Evolutionary conservation across 92 coral and sea anemone species (phyloP).

Genomic region (Parazoanthus swiftii): DNA sequence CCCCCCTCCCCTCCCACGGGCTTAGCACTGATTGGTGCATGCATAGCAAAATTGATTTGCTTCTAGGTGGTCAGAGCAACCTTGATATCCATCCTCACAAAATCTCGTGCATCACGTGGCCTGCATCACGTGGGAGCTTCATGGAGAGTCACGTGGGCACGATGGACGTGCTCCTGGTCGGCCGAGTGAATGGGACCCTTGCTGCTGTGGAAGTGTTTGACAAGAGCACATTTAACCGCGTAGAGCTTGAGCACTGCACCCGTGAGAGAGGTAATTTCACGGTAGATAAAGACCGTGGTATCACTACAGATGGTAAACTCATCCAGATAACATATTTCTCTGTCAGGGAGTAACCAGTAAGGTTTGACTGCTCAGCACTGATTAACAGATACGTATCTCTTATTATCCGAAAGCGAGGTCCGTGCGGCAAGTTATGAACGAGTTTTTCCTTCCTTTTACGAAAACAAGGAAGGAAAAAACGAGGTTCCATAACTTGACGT

Average conservation of each 20-base stretch:
- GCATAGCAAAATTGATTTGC: background rate
- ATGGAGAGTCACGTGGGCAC: slow-evolving; percentile 80
- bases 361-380: too few species aligned
- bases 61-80: slow-evolving; percentile 75
- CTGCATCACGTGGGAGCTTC: slow-evolving; percentile 76
- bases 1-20: too few species aligned
- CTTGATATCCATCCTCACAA: slow-evolving; percentile 74
- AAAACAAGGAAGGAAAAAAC: too few species aligned
- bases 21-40: background rate
- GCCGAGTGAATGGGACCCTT: slow-evolving; percentile 70
- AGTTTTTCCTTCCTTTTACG: too few species aligned
- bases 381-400: too few species aligned
- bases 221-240: slow-evolving; percentile 67
- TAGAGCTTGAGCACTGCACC: slow-evolving; percentile 73
- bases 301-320: too few species aligned
- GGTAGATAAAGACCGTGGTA: too few species aligned
- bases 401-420: too few species aligned
- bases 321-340: too few species aligned
- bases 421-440: too few species aligned
- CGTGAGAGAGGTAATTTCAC: slow-evolving; percentile 46
- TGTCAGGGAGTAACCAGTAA: too few species aligned
- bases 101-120: slow-evolving; percentile 87
- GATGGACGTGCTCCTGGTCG: slow-evolving; percentile 75
- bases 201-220: slow-evolving; percentile 81
- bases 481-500: too few species aligned